Evolutionary conservation across 2,797 vertebrate genomes (phyloP).

Genomic region (Eulemur coronatus): DNA sequence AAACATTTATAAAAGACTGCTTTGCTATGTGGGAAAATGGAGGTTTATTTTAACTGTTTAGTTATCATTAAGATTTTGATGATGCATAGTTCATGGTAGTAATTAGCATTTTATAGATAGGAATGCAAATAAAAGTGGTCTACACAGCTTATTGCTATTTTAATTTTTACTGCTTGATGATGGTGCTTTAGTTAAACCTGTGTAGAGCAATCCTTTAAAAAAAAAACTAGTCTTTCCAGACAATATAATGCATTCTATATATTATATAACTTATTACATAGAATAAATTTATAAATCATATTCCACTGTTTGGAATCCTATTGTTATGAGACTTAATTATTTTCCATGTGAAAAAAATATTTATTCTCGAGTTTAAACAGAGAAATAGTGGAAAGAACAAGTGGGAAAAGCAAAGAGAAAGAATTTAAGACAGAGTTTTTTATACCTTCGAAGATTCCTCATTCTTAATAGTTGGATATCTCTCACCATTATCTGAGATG

Average conservation of each 20-base stretch:
- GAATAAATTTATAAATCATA: background rate
- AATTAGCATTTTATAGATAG: background rate
- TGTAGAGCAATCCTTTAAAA: background rate
- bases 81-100: background rate
- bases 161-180: conserved; percentile 20
- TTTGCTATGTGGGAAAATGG: background rate
- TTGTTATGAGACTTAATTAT: background rate
- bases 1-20: conserved; percentile 16
- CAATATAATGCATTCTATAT: background rate
- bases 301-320: background rate
- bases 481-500: background rate
- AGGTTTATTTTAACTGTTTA: conserved; percentile 43
- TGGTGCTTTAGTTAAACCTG: background rate
- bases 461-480: background rate
- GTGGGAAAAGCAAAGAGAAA: background rate
- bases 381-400: background rate
- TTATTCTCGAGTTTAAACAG: background rate
- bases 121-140: conserved; percentile 16
- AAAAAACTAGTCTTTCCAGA: background rate
- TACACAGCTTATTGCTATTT: background rate
- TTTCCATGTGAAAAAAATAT: background rate
- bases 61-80: conserved; percentile 41
- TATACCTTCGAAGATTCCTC: background rate
- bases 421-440: background rate
- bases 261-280: background rate